These are phyloP conservation scores for Metalampra italica DNA, from an alignment of 2,888 invertebrate genomes.

Conservation along the genomic window DNA sequence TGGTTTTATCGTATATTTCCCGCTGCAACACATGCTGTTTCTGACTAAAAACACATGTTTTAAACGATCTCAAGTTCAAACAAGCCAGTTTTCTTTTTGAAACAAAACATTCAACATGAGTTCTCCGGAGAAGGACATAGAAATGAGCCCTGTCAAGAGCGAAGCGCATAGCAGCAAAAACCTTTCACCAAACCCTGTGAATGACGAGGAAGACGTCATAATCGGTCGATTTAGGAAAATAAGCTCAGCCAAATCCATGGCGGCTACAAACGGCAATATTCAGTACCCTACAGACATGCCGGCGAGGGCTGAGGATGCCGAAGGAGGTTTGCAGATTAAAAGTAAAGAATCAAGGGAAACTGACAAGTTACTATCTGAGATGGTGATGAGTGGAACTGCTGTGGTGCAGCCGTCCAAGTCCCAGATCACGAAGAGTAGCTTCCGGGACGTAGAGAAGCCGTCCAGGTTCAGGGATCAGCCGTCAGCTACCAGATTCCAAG, in stretches of 20 bases:
- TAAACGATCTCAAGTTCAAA: not conserved
- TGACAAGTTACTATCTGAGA: constrained; percentile 47
- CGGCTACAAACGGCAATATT: constrained; percentile 71
- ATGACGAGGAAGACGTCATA: constrained; percentile 70
- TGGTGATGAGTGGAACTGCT: constrained; percentile 32
- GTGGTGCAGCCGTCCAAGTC: constrained; percentile 33
- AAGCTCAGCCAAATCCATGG: constrained; percentile 75
- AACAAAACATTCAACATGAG: constrained; percentile 33
- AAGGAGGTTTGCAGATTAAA: constrained; percentile 59
- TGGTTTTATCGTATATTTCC: not conserved
- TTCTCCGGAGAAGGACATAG: constrained; percentile 63
- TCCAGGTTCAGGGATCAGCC: constrained; percentile 80
- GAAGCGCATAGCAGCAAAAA: constrained; percentile 35
- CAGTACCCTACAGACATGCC: constrained; percentile 60
- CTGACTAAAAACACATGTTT: not conserved
- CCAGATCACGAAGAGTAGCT: constrained; percentile 78
- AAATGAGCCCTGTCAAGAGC: constrained; percentile 55
- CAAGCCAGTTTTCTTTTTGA: not conserved
- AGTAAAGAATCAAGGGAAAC: constrained; percentile 43
- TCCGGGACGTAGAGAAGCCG: constrained; percentile 80
- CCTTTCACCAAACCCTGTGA: constrained; percentile 38
- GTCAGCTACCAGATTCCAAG: constrained; percentile 81
- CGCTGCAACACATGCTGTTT: not conserved
- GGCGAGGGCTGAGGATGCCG: constrained; percentile 47
- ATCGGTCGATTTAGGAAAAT: constrained; percentile 74